phyloP scores from a whole-genome alignment of 2,888 invertebrate species.

The Axea sp. region DNA sequence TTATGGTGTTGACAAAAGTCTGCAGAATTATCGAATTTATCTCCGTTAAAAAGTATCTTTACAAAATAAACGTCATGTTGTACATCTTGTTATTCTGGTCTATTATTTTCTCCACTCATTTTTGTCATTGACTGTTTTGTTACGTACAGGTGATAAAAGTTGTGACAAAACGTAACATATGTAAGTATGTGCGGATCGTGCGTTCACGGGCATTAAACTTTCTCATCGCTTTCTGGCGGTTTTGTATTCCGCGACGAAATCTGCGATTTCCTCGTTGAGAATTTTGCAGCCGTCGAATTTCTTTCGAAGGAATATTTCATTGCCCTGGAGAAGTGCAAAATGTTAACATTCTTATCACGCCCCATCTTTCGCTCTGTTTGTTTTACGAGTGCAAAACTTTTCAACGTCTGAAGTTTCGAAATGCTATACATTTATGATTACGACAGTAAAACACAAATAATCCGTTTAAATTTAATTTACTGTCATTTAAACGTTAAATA shows the following conservation, averaged over 20 bases:
- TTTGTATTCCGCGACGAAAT: slow-evolving; percentile 73
- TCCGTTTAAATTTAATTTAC: no score
- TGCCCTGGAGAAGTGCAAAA: slow-evolving; percentile 8
- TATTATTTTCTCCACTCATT: neutral
- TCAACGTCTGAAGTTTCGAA: slow-evolving; percentile 21
- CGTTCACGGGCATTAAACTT: slow-evolving; percentile 68
- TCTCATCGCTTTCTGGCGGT: slow-evolving; percentile 74
- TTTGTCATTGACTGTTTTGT: slow-evolving; percentile 7
- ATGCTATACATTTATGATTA: neutral
- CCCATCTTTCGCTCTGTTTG: slow-evolving; percentile 11
- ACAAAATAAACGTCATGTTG: no score
- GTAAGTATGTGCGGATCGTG: slow-evolving; percentile 53
- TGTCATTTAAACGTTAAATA: no score
- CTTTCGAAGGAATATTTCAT: slow-evolving; percentile 47
- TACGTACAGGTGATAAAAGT: slow-evolving; percentile 37
- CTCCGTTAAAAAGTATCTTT: no score
- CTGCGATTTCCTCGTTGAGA: slow-evolving; percentile 69
- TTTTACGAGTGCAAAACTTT: slow-evolving; percentile 9
- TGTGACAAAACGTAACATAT: slow-evolving; percentile 56
- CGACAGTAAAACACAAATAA: no score
- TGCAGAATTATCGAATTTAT: no score
- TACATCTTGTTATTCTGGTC: neutral
- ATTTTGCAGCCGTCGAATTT: slow-evolving; percentile 43
- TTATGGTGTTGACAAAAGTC: no score
- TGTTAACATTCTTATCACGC: slow-evolving; percentile 19